Percentiles rank a stretch among this genome's conserved stretches.
phyloP scores from a whole-genome alignment of 2,888 invertebrate genomes.

The Unio pictorum region DNA sequence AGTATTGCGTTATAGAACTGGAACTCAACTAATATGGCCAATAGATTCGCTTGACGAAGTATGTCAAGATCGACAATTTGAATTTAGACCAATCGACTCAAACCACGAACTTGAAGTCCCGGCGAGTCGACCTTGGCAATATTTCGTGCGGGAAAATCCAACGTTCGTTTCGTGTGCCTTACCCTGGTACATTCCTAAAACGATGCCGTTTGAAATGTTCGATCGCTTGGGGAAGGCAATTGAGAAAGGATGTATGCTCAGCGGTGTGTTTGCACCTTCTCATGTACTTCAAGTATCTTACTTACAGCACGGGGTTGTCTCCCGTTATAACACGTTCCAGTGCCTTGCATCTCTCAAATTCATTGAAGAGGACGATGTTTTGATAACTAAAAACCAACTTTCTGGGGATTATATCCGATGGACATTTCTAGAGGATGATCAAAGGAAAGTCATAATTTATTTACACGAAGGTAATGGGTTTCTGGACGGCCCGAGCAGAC shows the following conservation, averaged over 20 bases:
- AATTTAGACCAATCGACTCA: constrained; percentile 16
- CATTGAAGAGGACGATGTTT: constrained; percentile 30
- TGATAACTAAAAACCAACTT: constrained; percentile 26
- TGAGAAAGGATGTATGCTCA: constrained; percentile 23
- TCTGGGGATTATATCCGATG: constrained; percentile 25
- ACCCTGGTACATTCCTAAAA: constrained; percentile 36
- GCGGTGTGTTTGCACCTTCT: constrained; percentile 13
- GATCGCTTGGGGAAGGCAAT: constrained; percentile 12
- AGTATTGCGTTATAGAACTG: constrained; percentile 27
- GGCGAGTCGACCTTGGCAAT: constrained; percentile 28
- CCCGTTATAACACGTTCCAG: constrained; percentile 15
- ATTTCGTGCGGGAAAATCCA: constrained; percentile 26
- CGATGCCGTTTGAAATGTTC: constrained; percentile 26
- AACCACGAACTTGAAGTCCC: constrained; percentile 15
- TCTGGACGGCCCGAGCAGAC: too few relatives aligned
- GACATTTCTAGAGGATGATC: constrained; percentile 17
- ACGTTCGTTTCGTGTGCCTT: constrained; percentile 28
- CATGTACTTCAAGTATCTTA: constrained; percentile 26
- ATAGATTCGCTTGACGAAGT: constrained; percentile 25
- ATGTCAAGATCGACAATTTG: constrained; percentile 32
- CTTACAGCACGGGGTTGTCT: constrained; percentile 11
- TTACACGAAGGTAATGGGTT: too few relatives aligned
- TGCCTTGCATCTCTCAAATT: constrained; percentile 35
- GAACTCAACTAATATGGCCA: constrained; percentile 31
- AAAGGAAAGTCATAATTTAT: too few relatives aligned